Conservation (phyloP, 2,888 invertebrate genomes). For the Lutraria lutraria region DNA sequence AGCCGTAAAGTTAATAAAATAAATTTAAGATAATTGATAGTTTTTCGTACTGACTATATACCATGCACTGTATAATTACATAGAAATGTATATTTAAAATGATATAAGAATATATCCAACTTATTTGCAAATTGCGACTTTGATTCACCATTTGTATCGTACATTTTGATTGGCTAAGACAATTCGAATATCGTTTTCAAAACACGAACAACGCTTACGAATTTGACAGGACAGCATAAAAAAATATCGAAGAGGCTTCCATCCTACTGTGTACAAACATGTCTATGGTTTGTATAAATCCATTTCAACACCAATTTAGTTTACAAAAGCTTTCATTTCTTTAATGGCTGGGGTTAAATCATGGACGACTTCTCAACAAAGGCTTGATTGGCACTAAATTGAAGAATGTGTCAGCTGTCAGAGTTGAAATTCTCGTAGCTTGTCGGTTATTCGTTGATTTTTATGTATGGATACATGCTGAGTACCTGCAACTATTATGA, state of each 20-base stretch:
- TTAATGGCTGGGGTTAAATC: not conserved
- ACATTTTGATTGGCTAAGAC: constrained; percentile 33
- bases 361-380: constrained; percentile 9
- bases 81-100: not conserved
- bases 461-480: not conserved
- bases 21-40: not conserved
- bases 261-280: constrained; percentile 8
- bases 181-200: constrained; percentile 44
- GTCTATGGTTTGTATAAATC: constrained; percentile 9
- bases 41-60: not conserved
- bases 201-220: constrained; percentile 34
- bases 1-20: not conserved
- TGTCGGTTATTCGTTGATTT: not conserved
- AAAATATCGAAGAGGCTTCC: not conserved
- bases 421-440: not conserved
- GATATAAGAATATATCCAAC: not conserved
- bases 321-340: not conserved
- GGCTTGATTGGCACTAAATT: not conserved
- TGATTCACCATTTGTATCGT: constrained; percentile 20
- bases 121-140: constrained; percentile 6
- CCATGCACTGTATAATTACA: not conserved
- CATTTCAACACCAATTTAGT: not conserved
- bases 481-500: not conserved
- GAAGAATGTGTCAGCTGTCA: constrained; percentile 20
- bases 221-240: constrained; percentile 13